Base-by-base conservation (phyloP, 2,888 invertebrate genomes). In the Cybosia mesomella region DNA sequence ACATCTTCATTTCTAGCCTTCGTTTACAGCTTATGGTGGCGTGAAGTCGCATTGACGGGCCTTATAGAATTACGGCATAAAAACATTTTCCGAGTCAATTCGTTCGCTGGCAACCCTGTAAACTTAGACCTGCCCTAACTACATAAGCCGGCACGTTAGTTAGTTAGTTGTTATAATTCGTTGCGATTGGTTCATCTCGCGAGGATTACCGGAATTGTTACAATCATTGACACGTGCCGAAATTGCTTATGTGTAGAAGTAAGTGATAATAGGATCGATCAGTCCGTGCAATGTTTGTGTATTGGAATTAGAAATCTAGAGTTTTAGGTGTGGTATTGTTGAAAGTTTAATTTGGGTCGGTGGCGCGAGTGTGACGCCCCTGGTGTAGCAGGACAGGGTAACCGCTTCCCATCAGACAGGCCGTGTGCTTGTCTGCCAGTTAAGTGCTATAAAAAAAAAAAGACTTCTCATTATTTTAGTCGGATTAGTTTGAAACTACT, bases 111-210 rank as follows among this genome's bases (percentile, higher is more conserved):
- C 70, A 72, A 71, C 80, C 58, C 75, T 32, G 21, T 28, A 34
- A 71, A 75, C 60, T 79, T 60, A 18, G 64, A 43, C 9, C 55
- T 43, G 11, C 36, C 10, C 61, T 79, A 79, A 79, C 78, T 72
- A 71, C 58, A 62, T 79, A 79, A 79, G 73, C 78, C 66, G 36
- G 66, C 66, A 70, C 63, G 80, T 77, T 68, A 80, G 57, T 32
- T 32, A 58, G 68, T 75, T 68, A 71, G 75, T 77, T 75, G 71
- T 80, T 80, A 67, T 79, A 79, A 80, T 73, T 77, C 70, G 68
- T 66, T 64, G 58, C 71, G 80, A 79, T 80, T 73, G 75, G 68
- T 69, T 59, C 61, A 64, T 68, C 58, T 32, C 34, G 22, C 22
- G 10, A 54, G 32, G 53, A 60, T 69, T 69, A 71, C 55, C 54